These are phyloP conservation scores for Istiophorus platypterus DNA, from an alignment of 2,113 vertebrate genomes.

Conservation along the genomic window DNA sequence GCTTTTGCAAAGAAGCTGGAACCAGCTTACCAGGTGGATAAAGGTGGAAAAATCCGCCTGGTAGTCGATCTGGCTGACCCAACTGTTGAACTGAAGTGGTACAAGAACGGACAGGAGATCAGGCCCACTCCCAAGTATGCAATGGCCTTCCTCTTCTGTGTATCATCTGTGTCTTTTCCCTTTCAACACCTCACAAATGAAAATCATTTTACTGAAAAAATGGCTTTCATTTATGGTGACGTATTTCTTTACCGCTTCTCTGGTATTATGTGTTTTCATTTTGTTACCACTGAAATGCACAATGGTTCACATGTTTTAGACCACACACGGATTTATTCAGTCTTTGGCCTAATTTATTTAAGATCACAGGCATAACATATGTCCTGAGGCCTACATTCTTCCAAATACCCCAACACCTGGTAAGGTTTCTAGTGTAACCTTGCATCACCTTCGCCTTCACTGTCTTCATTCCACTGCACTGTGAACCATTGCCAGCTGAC, in stretches of 20 bases:
- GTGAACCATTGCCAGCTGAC: constrained; percentile 70
- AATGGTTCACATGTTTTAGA: constrained; percentile 69
- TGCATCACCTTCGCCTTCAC: not conserved
- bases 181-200: constrained; percentile 63
- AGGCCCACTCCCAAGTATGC: constrained; percentile 96
- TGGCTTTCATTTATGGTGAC: constrained; percentile 69
- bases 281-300: constrained; percentile 49
- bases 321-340: constrained; percentile 1
- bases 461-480: constrained; percentile 19
- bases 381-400: not conserved
- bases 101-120: constrained; percentile 99
- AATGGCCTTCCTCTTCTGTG: not conserved
- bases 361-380: not conserved
- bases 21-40: constrained; percentile 95
- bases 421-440: not conserved
- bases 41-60: constrained; percentile 94
- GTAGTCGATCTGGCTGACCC: constrained; percentile 96
- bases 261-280: constrained; percentile 48
- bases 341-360: not conserved
- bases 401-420: not conserved
- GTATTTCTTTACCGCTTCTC: constrained; percentile 9
- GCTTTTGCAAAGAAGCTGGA: constrained; percentile 97
- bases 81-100: constrained; percentile 98
- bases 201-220: constrained; percentile 65
- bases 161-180: constrained; percentile 19